Percentiles rank a stretch among this genome's conserved stretches.
Conservation (phyloP, 2,113 vertebrate genomes). For the Saccopteryx bilineata region DNA sequence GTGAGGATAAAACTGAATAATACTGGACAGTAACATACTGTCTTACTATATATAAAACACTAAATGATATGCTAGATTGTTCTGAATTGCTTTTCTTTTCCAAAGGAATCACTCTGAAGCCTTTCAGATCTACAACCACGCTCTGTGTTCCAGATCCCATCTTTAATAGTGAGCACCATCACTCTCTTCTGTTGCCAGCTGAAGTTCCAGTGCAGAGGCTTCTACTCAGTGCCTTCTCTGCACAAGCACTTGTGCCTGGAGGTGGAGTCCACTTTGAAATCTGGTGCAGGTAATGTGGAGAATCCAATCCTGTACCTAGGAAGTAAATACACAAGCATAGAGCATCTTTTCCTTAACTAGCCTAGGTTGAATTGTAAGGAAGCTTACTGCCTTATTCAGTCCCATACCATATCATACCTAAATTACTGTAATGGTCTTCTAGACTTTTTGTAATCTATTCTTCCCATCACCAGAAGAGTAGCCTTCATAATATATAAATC, state of each 20-base stretch:
- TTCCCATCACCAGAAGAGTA: slow-evolving; percentile 8
- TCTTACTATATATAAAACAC: neutral
- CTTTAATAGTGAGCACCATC: slow-evolving; percentile 93
- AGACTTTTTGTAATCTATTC: slow-evolving; percentile 25
- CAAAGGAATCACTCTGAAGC: slow-evolving; percentile 90
- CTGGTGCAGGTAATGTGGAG: slow-evolving; percentile 95
- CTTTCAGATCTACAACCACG: slow-evolving; percentile 92
- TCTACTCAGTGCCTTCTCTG: slow-evolving; percentile 91
- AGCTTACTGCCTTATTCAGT: neutral
- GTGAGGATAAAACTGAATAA: neutral
- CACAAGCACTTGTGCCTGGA: slow-evolving; percentile 86
- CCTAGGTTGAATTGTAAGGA: neutral
- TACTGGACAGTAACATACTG: neutral
- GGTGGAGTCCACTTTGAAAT: slow-evolving; percentile 96
- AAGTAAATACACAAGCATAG: neutral
- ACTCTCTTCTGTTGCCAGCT: slow-evolving; percentile 91
- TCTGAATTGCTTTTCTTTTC: slow-evolving; percentile 68
- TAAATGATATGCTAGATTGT: neutral
- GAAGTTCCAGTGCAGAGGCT: slow-evolving; percentile 94
- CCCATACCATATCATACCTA: neutral
- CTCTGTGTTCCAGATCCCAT: slow-evolving; percentile 94
- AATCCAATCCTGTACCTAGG: neutral
- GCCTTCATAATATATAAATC: slow-evolving; percentile 44
- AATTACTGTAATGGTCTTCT: slow-evolving; percentile 19
- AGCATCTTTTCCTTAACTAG: neutral